Percentiles rank a stretch among this genome's conserved stretches.
Conservation (phyloP, 2,888 invertebrate genomes). For the Mongoloraphidia duomilia region DNA sequence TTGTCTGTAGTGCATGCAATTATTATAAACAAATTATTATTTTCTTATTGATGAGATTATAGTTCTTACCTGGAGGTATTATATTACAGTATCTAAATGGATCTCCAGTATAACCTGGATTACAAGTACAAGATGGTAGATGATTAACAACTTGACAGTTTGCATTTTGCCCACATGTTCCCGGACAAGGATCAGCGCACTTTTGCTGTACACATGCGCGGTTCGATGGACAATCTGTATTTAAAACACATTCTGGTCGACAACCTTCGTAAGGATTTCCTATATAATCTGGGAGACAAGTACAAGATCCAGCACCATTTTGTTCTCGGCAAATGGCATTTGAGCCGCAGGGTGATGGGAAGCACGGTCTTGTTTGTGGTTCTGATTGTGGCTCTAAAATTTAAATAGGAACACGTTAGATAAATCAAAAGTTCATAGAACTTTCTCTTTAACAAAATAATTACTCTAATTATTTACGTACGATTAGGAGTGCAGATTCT, state of each 20-base stretch:
- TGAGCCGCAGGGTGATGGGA: slow-evolving; percentile 48
- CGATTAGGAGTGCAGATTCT: slow-evolving; percentile 34
- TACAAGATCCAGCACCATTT: slow-evolving; percentile 49
- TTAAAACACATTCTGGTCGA: slow-evolving; percentile 58
- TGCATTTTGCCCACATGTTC: slow-evolving; percentile 61
- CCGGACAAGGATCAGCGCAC: slow-evolving; percentile 66
- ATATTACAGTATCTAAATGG: slow-evolving; percentile 50
- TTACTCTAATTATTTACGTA: not conserved
- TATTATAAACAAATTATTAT: not conserved
- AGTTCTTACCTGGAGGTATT: slow-evolving; percentile 30
- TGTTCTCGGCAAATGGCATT: slow-evolving; percentile 56
- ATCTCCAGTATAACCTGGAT: slow-evolving; percentile 60
- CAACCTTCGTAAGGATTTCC: slow-evolving; percentile 69
- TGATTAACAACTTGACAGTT: slow-evolving; percentile 61
- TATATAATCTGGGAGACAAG: slow-evolving; percentile 52
- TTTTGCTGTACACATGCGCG: slow-evolving; percentile 56
- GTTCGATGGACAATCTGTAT: slow-evolving; percentile 56
- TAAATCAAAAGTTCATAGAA: not conserved
- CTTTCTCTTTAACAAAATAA: not conserved
- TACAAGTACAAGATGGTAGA: slow-evolving; percentile 53
- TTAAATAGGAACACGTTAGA: not conserved
- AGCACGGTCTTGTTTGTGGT: slow-evolving; percentile 31
- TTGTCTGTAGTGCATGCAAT: no score
- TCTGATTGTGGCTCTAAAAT: slow-evolving; percentile 13
- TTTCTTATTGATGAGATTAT: not conserved